Evolutionary conservation across 1,140 invertebrate genomes (phyloP).

Genomic region (Trichogramma pretiosum): DNA sequence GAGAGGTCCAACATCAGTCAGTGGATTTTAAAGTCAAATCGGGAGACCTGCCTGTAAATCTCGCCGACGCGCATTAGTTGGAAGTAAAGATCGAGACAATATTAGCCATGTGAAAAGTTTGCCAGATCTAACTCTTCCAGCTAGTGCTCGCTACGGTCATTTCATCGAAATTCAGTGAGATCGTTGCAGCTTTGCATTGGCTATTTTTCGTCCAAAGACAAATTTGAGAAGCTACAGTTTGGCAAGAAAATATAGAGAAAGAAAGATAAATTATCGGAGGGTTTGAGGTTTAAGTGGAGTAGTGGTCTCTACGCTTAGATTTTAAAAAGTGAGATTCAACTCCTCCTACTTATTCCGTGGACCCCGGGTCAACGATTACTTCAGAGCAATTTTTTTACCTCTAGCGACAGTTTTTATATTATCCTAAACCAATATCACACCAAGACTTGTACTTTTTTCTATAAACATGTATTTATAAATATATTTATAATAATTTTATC

Average conservation of each 20-base stretch:
- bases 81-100: conserved; percentile 62
- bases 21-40: too few species aligned
- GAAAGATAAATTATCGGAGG: conserved; percentile 1
- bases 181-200: not conserved
- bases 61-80: conserved; percentile 50
- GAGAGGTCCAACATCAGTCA: too few species aligned
- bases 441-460: too few species aligned
- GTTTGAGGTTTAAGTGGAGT: conserved; percentile 54
- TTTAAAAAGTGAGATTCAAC: conserved; percentile 63
- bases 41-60: too few species aligned
- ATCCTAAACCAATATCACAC: too few species aligned
- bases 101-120: conserved; percentile 33
- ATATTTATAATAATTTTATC: not conserved
- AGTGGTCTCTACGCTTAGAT: conserved; percentile 63
- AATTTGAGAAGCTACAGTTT: not conserved
- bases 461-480: too few species aligned
- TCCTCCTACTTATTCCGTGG: conserved; percentile 64
- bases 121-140: conserved; percentile 76
- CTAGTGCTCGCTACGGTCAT: conserved; percentile 42
- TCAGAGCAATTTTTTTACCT: too few species aligned
- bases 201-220: not conserved
- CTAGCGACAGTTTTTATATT: too few species aligned
- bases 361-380: conserved; percentile 19
- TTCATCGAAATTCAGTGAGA: not conserved
- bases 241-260: not conserved